Percentiles rank a stretch among this genome's conserved stretches.
phyloP scores from a whole-genome alignment of 2,797 vertebrate genomes.

The Helicolenus hilgendorfi region DNA sequence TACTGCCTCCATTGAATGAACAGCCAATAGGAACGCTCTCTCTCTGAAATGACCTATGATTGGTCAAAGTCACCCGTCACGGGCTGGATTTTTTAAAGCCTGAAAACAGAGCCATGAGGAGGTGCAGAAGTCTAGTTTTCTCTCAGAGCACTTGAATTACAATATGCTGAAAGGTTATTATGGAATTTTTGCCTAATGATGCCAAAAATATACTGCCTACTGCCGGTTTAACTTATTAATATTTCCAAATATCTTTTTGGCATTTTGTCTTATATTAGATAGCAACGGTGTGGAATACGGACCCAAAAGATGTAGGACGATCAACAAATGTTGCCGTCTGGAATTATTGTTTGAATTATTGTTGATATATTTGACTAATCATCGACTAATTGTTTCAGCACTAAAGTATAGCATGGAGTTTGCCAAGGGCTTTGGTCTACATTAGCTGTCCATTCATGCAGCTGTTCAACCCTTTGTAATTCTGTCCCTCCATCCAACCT shows the following conservation, averaged over 20 bases:
- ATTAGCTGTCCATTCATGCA: not conserved
- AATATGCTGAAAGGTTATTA: too few relatives aligned
- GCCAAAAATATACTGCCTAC: too few relatives aligned
- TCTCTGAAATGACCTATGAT: rapidly evolving
- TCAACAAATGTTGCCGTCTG: not conserved
- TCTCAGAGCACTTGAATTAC: too few relatives aligned
- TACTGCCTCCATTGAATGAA: too few relatives aligned
- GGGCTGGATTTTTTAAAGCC: too few relatives aligned
- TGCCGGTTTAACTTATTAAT: not conserved
- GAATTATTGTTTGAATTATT: not conserved
- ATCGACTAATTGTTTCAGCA: not conserved
- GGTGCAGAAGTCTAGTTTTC: too few relatives aligned
- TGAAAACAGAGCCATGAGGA: too few relatives aligned
- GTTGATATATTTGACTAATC: not conserved
- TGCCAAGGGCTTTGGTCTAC: not conserved
- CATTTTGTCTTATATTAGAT: not conserved
- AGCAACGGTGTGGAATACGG: not conserved
- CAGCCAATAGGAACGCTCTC: too few relatives aligned
- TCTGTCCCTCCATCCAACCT: not conserved
- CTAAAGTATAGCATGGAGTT: not conserved
- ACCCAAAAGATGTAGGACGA: not conserved
- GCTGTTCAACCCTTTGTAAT: not conserved
- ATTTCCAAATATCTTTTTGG: not conserved
- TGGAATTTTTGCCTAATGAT: too few relatives aligned
- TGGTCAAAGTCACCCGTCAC: too few relatives aligned